Conservation (phyloP, 2,888 invertebrate genomes). For the Junonia oenone region DNA sequence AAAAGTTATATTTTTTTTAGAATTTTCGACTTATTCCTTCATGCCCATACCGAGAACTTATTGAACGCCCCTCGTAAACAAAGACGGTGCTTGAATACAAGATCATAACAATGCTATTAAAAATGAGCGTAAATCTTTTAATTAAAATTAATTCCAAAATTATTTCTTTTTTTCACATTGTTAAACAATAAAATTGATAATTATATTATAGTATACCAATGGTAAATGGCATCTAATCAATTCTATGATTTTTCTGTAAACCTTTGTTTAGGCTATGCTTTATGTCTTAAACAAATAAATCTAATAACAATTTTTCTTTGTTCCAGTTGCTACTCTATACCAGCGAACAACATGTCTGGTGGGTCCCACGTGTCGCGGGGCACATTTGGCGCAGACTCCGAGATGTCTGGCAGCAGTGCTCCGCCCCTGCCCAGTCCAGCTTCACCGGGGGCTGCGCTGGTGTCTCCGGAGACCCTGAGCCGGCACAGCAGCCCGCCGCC, state of each 20-base stretch:
- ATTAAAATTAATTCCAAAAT: too few species aligned
- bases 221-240: background rate
- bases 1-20: too few species aligned
- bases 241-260: background rate
- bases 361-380: slow-evolving; percentile 79
- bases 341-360: slow-evolving; percentile 82
- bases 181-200: too few species aligned
- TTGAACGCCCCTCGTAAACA: too few species aligned
- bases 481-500: slow-evolving; percentile 81
- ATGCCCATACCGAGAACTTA: too few species aligned
- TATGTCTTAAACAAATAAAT: too few species aligned
- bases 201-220: too few species aligned
- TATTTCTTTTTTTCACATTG: too few species aligned
- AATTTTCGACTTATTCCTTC: too few species aligned
- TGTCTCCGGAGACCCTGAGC: slow-evolving; percentile 86
- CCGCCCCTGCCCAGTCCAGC: slow-evolving; percentile 87
- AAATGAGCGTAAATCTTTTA: background rate
- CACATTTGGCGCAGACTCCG: slow-evolving; percentile 65
- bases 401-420: slow-evolving; percentile 71
- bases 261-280: background rate
- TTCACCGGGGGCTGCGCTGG: slow-evolving; percentile 85
- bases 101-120: background rate
- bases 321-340: slow-evolving; percentile 80
- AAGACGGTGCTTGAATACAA: background rate
- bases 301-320: too few species aligned